Conservation (phyloP, 2,113 vertebrate genomes). For the Pelmatolapia mariae region DNA sequence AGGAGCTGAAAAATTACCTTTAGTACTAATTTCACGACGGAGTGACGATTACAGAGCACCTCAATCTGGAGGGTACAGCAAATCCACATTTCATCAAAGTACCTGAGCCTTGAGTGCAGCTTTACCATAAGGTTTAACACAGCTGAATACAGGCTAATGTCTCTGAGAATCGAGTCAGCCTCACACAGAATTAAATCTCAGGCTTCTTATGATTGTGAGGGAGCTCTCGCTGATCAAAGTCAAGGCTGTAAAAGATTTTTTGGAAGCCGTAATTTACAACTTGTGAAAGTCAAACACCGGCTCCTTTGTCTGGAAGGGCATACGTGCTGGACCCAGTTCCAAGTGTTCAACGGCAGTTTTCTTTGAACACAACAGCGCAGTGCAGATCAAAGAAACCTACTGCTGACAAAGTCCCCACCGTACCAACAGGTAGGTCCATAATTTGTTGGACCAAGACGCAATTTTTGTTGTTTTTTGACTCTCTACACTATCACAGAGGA, state of each 20-base stretch:
- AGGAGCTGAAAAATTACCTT: not conserved
- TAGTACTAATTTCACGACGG: not conserved
- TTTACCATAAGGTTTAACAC: not conserved
- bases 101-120: not conserved
- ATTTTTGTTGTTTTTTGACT: not conserved
- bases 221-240: not conserved
- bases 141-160: not conserved
- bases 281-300: not conserved
- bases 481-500: not conserved
- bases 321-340: not conserved
- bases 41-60: not conserved
- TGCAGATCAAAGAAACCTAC: not conserved
- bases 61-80: not conserved
- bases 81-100: not conserved
- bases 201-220: not conserved
- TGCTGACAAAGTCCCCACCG: not conserved
- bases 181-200: not conserved
- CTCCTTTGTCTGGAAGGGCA: not conserved
- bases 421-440: not conserved
- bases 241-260: not conserved
- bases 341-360: not conserved
- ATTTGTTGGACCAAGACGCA: not conserved
- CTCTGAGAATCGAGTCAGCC: too few relatives aligned
- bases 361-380: not conserved
- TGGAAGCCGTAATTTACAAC: too few relatives aligned